phyloP scores from a whole-genome alignment of 2,888 invertebrate genomes.

The Bugulina stolonifera region DNA sequence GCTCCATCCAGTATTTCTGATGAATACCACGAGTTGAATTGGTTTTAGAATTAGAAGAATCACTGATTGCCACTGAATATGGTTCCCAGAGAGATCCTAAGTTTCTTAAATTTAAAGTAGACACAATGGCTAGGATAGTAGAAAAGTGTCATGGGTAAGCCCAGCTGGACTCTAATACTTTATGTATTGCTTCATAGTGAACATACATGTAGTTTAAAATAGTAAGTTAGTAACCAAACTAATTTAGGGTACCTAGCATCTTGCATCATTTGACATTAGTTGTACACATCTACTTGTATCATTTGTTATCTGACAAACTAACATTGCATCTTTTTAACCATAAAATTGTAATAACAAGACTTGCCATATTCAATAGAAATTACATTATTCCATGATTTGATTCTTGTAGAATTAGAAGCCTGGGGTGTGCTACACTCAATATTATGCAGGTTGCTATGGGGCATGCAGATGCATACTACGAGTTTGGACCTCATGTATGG shows the following conservation, averaged over 20 bases:
- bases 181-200: not conserved
- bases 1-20: too few relatives aligned
- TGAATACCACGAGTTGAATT: too few relatives aligned
- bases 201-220: too few relatives aligned
- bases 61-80: slow-evolving; percentile 48
- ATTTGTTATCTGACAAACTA: too few relatives aligned
- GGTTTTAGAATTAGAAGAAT: slow-evolving; percentile 45
- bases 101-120: slow-evolving; percentile 43
- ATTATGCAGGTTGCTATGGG: slow-evolving; percentile 91
- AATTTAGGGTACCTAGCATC: too few relatives aligned
- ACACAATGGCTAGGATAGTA: slow-evolving; percentile 43
- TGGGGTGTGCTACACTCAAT: slow-evolving; percentile 89
- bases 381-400: too few relatives aligned
- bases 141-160: slow-evolving; percentile 47
- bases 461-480: slow-evolving; percentile 78
- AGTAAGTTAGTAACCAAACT: too few relatives aligned
- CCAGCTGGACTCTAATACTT: not conserved
- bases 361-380: too few relatives aligned
- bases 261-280: too few relatives aligned
- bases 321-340: too few relatives aligned
- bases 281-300: too few relatives aligned
- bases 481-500: slow-evolving; percentile 49
- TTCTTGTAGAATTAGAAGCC: slow-evolving; percentile 66
- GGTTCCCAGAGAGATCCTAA: slow-evolving; percentile 45
- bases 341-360: too few relatives aligned